Conservation (phyloP, 2,113 vertebrate species). For the Mus pahari region DNA sequence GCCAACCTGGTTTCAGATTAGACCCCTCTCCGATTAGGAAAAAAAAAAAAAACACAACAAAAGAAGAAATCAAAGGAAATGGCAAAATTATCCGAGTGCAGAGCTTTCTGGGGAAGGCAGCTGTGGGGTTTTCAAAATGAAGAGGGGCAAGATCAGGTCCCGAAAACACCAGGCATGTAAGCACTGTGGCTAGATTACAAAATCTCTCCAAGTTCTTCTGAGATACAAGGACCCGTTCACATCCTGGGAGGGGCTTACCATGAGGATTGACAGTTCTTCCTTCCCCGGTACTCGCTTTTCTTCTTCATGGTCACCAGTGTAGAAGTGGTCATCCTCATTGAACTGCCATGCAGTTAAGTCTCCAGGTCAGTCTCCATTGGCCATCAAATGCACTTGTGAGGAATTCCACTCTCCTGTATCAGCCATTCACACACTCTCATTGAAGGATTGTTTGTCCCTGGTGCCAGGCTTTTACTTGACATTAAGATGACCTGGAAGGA, state of each 20-base stretch:
- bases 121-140: not conserved
- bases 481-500: not conserved
- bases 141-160: not conserved
- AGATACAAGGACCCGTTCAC: not conserved
- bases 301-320: not conserved
- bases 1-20: not conserved
- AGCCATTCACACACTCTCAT: not conserved
- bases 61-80: conserved; percentile 9
- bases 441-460: not conserved
- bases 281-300: not conserved
- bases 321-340: not conserved
- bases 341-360: not conserved
- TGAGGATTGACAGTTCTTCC: not conserved
- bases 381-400: not conserved
- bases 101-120: not conserved
- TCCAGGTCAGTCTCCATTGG: not conserved
- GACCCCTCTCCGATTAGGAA: not conserved
- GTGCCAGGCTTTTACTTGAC: not conserved
- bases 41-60: not conserved
- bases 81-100: not conserved
- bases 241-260: not conserved
- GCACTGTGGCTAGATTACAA: not conserved
- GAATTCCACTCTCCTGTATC: not conserved
- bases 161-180: not conserved
- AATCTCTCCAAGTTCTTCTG: too few relatives aligned